Evolutionary conservation across 2,113 vertebrate genomes (phyloP), one percentile per base, ranked within the genome.

Genomic region (Spermophilus dauricus): DNA sequence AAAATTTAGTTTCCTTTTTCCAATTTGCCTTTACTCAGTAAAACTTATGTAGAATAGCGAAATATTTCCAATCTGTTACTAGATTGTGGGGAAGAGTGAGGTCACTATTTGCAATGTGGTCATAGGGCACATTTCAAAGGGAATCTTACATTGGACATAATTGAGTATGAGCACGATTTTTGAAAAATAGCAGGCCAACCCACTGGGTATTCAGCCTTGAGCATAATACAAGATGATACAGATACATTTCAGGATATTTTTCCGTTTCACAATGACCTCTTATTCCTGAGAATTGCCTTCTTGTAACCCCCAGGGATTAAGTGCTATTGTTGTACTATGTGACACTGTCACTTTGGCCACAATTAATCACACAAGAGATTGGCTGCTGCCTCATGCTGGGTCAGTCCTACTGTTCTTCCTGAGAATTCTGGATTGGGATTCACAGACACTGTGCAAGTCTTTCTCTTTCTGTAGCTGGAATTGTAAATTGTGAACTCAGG

Each of bases 331-430:
- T 56, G 30, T 89, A 45, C 18, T 51, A 32, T 53, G 26, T 72
- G 80, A 91, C 8, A 53, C 24, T 95, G 30, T 86, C 56, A 89
- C 87, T 96, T 91, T 78, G 32, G 11, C 53, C 56, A 58, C 53
- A 86, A 67, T 86, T 96, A 96, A 93, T 91, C 78, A 96, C 13
- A 95, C 4, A 32, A 77, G 30, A 89, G 76, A 76, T 76, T 75
- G 48, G 28, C n/a, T 75, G 8, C 24, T 78, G 37, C 58, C 34
- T 95, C 92, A 51, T 17, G 10, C 83, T 92, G 63, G 24, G 65
- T 32, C 26, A 84, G 30, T 96, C 83, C 11, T 56, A 22, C 30
- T 83, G 26, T 61, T 7, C 48, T 53, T 86, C 73, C 51, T 42
- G 70, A 84, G 90, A 86, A 63, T 78, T 92, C 78, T 80, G 30